A percentile compares a stretch with the other conserved stretches of the same genome.
Conservation (phyloP, 1,140 invertebrate genomes). For the Helicoverpa zea region DNA sequence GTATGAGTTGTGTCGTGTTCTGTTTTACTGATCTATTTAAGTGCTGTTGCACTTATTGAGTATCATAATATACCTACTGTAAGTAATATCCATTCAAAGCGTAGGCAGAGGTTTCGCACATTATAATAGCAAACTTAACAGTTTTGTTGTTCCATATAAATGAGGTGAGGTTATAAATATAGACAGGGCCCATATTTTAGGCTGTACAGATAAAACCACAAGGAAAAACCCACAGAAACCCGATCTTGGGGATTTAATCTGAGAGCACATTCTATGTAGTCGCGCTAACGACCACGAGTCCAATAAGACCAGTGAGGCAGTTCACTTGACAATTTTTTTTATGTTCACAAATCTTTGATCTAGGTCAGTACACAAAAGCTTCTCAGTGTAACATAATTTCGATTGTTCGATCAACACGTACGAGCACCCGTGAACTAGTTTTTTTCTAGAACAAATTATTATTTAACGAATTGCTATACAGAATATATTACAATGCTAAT, state of each 20-base stretch:
- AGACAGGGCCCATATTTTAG: neutral
- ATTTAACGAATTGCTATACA: slow-evolving; percentile 11
- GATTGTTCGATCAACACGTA: slow-evolving; percentile 24
- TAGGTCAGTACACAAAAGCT: slow-evolving; percentile 20
- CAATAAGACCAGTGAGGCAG: no score
- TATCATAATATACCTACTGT: no score
- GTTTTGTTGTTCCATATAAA: no score
- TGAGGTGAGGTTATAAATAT: no score
- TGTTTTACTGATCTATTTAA: neutral
- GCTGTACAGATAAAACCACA: no score
- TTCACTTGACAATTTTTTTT: neutral
- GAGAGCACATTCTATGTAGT: no score
- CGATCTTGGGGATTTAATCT: no score
- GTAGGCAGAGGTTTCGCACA: no score
- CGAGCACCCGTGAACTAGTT: slow-evolving; percentile 8
- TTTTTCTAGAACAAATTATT: neutral
- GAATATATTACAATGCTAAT: neutral
- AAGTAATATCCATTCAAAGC: no score
- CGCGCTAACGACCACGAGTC: no score
- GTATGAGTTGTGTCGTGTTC: neutral
- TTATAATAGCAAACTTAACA: no score
- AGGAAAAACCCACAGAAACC: no score
- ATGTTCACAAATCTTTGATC: neutral
- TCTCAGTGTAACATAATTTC: slow-evolving; percentile 10
- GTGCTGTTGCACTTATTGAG: neutral